Conservation (phyloP, 2,888 invertebrate genomes). For the Limulus polyphemus region DNA sequence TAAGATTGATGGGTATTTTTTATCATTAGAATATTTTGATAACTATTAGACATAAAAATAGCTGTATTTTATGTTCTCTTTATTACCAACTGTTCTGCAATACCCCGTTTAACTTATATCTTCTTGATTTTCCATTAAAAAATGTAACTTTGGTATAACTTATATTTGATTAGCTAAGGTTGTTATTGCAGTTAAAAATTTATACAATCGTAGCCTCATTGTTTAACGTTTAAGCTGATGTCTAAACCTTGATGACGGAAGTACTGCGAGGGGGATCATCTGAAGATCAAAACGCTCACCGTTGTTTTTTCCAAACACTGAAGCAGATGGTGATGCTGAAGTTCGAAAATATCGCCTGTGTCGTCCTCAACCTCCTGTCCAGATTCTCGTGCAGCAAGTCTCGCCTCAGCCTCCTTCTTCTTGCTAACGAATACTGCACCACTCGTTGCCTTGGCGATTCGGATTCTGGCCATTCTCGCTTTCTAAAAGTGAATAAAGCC, state of each 20-base stretch:
- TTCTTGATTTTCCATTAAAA: too few species aligned
- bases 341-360: constrained; percentile 90
- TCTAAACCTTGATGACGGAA: neutral
- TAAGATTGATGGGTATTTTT: too few species aligned
- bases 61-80: too few species aligned
- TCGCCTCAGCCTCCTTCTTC: constrained; percentile 95
- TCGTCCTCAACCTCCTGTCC: constrained; percentile 83
- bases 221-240: too few species aligned
- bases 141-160: too few species aligned
- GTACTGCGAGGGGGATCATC: neutral
- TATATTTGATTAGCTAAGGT: too few species aligned
- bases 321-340: constrained; percentile 96
- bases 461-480: constrained; percentile 93
- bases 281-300: constrained; percentile 47
- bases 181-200: too few species aligned
- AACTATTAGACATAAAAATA: too few species aligned
- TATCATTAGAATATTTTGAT: too few species aligned
- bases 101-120: too few species aligned
- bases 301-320: constrained; percentile 97
- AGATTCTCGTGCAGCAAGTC: constrained; percentile 63
- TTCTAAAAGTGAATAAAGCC: constrained; percentile 55
- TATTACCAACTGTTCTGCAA: too few species aligned
- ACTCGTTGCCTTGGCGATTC: constrained; percentile 96
- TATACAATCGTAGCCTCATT: too few species aligned
- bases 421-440: constrained; percentile 96